Conservation (phyloP, 2,888 invertebrate genomes). For the Poecilobothrus nobilitatus region DNA sequence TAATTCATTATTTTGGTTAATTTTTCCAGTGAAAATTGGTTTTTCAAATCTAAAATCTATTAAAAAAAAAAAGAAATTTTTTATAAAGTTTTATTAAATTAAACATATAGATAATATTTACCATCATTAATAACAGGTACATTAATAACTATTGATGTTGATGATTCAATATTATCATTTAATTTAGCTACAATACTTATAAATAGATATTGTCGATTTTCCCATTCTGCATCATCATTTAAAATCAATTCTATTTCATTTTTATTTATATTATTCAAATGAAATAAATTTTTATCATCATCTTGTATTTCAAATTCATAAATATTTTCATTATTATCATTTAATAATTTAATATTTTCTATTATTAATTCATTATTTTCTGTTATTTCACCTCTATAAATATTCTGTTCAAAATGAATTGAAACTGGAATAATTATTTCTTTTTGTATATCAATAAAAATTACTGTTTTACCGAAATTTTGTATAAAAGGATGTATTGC, state of each 20-base stretch:
- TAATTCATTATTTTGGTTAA: slow-evolving; percentile 20
- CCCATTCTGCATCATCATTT: background rate
- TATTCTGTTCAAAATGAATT: slow-evolving; percentile 11
- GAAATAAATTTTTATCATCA: slow-evolving; percentile 11
- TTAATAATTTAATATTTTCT: slow-evolving; percentile 10
- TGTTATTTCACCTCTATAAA: slow-evolving; percentile 14
- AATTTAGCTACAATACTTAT: slow-evolving; percentile 14
- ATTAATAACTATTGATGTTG: background rate
- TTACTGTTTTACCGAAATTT: slow-evolving; percentile 21
- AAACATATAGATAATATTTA: background rate
- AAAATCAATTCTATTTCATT: background rate
- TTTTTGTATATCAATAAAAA: slow-evolving; percentile 23
- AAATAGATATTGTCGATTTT: slow-evolving; percentile 1
- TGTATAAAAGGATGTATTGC: slow-evolving; percentile 22
- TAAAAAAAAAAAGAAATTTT: background rate
- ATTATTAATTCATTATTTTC: slow-evolving; percentile 8
- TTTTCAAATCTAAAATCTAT: slow-evolving; percentile 19
- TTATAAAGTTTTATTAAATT: no score
- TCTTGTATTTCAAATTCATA: slow-evolving; percentile 12
- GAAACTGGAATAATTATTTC: slow-evolving; percentile 5
- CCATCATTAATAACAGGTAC: background rate
- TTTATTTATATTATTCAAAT: background rate
- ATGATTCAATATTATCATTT: background rate
- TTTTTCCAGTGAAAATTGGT: slow-evolving; percentile 22
- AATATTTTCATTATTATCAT: slow-evolving; percentile 10